Evolutionary conservation across 2,797 vertebrate species (phyloP).

Genomic region (Notolepis coatsorum): DNA sequence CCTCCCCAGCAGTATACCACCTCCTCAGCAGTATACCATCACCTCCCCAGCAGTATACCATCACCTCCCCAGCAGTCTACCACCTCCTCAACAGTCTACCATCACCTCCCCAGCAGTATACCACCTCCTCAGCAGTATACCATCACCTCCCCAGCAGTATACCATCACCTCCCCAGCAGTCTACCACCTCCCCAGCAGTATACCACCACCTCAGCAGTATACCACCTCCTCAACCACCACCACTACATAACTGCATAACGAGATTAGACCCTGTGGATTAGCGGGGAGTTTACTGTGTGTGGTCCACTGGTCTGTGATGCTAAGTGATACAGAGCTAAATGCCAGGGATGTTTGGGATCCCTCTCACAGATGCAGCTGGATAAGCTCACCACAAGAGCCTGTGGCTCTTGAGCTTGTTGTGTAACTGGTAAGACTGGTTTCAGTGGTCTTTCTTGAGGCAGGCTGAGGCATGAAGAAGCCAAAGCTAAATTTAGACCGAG

Average conservation of each 20-base stretch:
- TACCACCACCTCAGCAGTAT: conserved; percentile 53
- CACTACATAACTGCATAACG: conserved; percentile 58
- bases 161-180: conserved; percentile 64
- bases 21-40: too few species aligned
- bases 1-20: conserved; percentile 34
- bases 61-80: conserved; percentile 45
- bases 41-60: neutral
- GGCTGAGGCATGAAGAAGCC: neutral
- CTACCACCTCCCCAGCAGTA: too few species aligned
- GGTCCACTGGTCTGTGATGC: conserved; percentile 28
- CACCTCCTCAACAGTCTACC: conserved; percentile 55
- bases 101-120: conserved; percentile 67
- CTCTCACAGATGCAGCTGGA: conserved; percentile 52
- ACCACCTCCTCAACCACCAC: conserved; percentile 57
- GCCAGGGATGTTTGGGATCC: conserved; percentile 50
- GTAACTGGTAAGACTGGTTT: conserved; percentile 27
- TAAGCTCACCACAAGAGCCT: conserved; percentile 43
- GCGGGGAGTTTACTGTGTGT: conserved; percentile 32
- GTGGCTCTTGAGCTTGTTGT: conserved; percentile 44
- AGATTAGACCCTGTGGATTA: conserved; percentile 68
- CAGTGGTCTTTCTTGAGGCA: conserved; percentile 8
- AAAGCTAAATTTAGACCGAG: too few species aligned
- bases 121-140: conserved; percentile 54
- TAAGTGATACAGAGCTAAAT: conserved; percentile 39
- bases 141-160: conserved; percentile 54